These are phyloP conservation scores for Diuraphis noxia DNA, from an alignment of 1,140 invertebrate species.

Conservation along the genomic window DNA sequence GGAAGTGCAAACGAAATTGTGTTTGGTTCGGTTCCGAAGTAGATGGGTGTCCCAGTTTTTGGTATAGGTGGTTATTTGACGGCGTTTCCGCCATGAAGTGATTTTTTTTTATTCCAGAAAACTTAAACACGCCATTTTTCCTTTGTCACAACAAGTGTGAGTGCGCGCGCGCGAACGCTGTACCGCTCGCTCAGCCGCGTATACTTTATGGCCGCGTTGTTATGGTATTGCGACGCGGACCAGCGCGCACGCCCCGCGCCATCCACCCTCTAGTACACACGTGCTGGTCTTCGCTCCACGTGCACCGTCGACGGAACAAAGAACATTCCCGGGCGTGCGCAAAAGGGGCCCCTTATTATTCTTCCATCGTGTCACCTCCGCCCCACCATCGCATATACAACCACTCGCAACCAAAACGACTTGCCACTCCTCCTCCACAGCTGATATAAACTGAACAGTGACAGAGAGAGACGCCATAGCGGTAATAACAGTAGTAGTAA, in stretches of 20 bases:
- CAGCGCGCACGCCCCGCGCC: slow-evolving; percentile 46
- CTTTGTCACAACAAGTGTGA: slow-evolving; percentile 7
- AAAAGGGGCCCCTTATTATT: slow-evolving; percentile 29
- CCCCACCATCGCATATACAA: background rate
- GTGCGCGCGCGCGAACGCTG: background rate
- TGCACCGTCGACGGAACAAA: slow-evolving; percentile 38
- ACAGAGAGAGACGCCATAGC: background rate
- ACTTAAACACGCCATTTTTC: slow-evolving; percentile 24
- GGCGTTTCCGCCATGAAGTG: background rate
- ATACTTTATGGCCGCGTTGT: slow-evolving; percentile 24
- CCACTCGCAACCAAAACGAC: background rate
- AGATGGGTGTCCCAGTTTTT: background rate
- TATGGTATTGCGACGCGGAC: slow-evolving; percentile 39
- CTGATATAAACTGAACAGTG: background rate
- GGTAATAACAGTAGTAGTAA: background rate
- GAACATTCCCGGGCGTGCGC: slow-evolving; percentile 51
- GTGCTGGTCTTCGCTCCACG: slow-evolving; percentile 42
- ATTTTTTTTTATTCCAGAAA: background rate
- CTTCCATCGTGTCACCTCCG: background rate
- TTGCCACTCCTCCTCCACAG: background rate
- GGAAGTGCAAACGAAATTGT: background rate
- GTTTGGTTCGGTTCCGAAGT: background rate
- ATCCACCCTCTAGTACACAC: slow-evolving; percentile 36
- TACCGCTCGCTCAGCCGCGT: background rate
- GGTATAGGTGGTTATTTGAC: background rate